Base-by-base conservation (phyloP, 35 echinoderm and acorn worm species). In the Apostichopus japonicus region DNA sequence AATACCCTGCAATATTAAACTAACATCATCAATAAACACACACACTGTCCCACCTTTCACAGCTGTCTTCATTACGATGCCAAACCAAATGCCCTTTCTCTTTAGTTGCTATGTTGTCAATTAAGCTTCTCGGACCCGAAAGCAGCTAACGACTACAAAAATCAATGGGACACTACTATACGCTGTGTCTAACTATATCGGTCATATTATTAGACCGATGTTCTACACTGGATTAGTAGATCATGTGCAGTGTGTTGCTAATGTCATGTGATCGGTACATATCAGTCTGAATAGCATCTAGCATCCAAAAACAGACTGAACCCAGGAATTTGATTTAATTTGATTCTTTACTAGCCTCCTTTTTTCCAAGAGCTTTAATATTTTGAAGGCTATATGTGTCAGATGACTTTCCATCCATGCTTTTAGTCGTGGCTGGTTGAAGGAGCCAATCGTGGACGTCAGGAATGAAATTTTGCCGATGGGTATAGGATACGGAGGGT, bases 321-420 rank as follows among this genome's bases (percentile, higher is more conserved):
- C 81, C 81, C 54, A 58, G 81, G 81, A 59, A 84, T 57, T 84
- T 84, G 17, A 84, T 84, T 84, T 54, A 84, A 84, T 84, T 84
- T 58, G 54, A 54, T 21, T 6, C 21, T 56, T 23, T 58, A 23
- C 24, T 17, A 59, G 16, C 56, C 81, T 59, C n/a, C n/a, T 10
- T 44, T 84, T 84, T 4, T 84, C 81, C 21, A 23, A 75, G 71
- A 75, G 71, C 71, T 75, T 75, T 7, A 75, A 10, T 15, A 75
- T 75, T 19, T 19, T 75, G 71, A 75, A 75, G 71, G 71, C 71
- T 24, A 75, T 75, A n/a, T 75, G 17, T 75, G 71, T n/a, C 71
- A 19, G 71, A 75, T 75, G 15, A 23, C 71, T 75, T 75, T 75
- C 71, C 17, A 75, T 75, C 17, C 17, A 23, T 75, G 71, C 71